These are phyloP conservation scores for Champsocephalus gunnari DNA, from an alignment of 2,797 vertebrate genomes.

Conservation along the genomic window DNA sequence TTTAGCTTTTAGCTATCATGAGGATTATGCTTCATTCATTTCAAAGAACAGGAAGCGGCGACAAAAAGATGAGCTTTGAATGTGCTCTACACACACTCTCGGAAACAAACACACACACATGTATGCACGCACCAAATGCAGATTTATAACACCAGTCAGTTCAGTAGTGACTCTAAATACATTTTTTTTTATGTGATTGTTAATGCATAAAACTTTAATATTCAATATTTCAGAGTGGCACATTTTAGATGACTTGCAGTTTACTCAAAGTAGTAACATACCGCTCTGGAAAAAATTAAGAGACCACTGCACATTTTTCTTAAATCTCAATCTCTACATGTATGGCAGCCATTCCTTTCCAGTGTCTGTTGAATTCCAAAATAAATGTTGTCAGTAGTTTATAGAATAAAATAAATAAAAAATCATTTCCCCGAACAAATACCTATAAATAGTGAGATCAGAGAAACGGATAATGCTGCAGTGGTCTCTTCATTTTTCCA, in stretches of 20 bases:
- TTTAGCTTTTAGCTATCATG: slow-evolving; percentile 64
- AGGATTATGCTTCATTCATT: slow-evolving; percentile 73
- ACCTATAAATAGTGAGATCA: too few species aligned
- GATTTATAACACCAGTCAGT: background rate
- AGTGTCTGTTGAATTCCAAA: too few species aligned
- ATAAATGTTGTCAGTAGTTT: too few species aligned
- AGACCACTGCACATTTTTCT: too few species aligned
- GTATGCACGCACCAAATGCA: background rate
- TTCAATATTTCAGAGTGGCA: slow-evolving; percentile 6
- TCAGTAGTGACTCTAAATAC: background rate
- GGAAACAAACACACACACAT: background rate
- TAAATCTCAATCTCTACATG: too few species aligned
- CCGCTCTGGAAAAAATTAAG: too few species aligned
- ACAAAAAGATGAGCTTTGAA: slow-evolving; percentile 54
- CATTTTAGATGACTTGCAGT: background rate
- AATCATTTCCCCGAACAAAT: too few species aligned
- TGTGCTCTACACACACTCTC: slow-evolving; percentile 2
- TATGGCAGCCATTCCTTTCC: too few species aligned
- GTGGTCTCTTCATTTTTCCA: too few species aligned
- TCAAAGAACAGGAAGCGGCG: slow-evolving; percentile 74
- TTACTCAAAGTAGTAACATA: background rate
- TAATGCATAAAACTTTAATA: background rate
- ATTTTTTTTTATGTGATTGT: background rate
- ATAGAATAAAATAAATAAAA: too few species aligned
- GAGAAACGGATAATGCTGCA: too few species aligned